Evolutionary conservation across 2,113 vertebrate genomes (phyloP).

Genomic region (Lagopus muta): DNA sequence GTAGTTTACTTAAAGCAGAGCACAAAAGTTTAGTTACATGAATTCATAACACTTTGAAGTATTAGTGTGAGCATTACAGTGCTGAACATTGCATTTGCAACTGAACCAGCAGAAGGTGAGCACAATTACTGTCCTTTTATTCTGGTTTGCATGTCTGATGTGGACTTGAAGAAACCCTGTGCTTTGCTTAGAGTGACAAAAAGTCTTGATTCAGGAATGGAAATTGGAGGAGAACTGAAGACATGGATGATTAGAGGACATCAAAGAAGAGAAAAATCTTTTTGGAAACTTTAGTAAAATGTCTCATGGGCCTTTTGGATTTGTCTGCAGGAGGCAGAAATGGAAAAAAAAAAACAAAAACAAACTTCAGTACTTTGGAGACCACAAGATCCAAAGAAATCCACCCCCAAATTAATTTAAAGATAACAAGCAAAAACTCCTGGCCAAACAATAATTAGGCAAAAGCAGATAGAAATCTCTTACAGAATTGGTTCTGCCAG

Average conservation of each 20-base stretch:
- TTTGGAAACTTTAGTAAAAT: background rate
- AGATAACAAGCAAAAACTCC: slow-evolving; percentile 27
- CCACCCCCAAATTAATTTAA: slow-evolving; percentile 28
- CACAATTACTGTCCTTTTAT: background rate
- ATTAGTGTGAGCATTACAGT: background rate
- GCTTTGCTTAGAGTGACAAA: background rate
- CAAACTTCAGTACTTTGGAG: background rate
- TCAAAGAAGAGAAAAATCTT: background rate
- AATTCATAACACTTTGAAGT: background rate
- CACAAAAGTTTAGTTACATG: fast-evolving
- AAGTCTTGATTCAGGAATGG: background rate
- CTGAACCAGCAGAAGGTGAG: background rate
- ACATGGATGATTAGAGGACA: background rate
- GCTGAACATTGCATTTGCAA: background rate
- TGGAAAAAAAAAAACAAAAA: background rate
- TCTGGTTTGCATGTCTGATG: fast-evolving
- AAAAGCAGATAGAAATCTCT: slow-evolving; percentile 34
- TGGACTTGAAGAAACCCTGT: background rate
- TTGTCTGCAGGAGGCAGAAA: background rate
- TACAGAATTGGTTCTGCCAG: slow-evolving; percentile 57
- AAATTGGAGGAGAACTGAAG: background rate
- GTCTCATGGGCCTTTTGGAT: background rate
- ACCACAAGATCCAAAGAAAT: background rate
- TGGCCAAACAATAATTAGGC: slow-evolving; percentile 53
- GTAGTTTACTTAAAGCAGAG: background rate